A percentile compares a stretch with the other conserved stretches of the same genome.
Conservation (phyloP, 2,888 invertebrate species). For the Heliconius charithonia region DNA sequence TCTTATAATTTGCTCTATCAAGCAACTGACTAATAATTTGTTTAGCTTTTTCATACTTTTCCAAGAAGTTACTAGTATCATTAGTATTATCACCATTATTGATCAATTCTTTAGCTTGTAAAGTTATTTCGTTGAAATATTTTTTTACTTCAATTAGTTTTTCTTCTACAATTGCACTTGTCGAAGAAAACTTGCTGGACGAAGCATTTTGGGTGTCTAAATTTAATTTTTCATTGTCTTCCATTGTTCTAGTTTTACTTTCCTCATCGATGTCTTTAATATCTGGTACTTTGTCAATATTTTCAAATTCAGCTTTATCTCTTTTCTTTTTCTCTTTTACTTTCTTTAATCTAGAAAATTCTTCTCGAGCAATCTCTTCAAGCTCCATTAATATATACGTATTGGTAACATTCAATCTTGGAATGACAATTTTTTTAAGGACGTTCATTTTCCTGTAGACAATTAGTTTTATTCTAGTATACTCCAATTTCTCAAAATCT, state of each 20-base stretch:
- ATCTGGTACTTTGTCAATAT: slow-evolving; percentile 32
- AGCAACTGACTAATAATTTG: slow-evolving; percentile 15
- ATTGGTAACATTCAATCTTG: slow-evolving; percentile 54
- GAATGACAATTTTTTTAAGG: slow-evolving; percentile 57
- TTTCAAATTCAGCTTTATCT: slow-evolving; percentile 25
- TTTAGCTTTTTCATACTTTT: slow-evolving; percentile 48
- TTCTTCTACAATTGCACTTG: slow-evolving; percentile 22
- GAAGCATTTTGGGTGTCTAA: background rate
- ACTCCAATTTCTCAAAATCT: slow-evolving; percentile 23
- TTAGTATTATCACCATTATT: slow-evolving; percentile 47
- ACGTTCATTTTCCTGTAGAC: slow-evolving; percentile 58
- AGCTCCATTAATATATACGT: slow-evolving; percentile 55
- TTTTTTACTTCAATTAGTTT: slow-evolving; percentile 50
- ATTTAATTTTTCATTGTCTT: background rate
- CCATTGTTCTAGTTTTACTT: background rate
- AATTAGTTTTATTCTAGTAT: slow-evolving; percentile 40
- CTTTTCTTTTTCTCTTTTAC: slow-evolving; percentile 49
- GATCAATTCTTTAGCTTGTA: slow-evolving; percentile 51
- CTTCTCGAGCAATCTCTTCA: slow-evolving; percentile 60
- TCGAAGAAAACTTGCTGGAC: slow-evolving; percentile 8
- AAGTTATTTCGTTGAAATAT: slow-evolving; percentile 50
- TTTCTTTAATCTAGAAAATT: slow-evolving; percentile 57
- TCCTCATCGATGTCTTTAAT: background rate
- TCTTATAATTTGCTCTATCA: slow-evolving; percentile 4
- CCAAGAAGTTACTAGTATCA: slow-evolving; percentile 50